A percentile compares a stretch with the other conserved stretches of the same genome.
These are phyloP conservation scores for Agrypnia vestita DNA, from an alignment of 1,140 invertebrate genomes.

Conservation along the genomic window DNA sequence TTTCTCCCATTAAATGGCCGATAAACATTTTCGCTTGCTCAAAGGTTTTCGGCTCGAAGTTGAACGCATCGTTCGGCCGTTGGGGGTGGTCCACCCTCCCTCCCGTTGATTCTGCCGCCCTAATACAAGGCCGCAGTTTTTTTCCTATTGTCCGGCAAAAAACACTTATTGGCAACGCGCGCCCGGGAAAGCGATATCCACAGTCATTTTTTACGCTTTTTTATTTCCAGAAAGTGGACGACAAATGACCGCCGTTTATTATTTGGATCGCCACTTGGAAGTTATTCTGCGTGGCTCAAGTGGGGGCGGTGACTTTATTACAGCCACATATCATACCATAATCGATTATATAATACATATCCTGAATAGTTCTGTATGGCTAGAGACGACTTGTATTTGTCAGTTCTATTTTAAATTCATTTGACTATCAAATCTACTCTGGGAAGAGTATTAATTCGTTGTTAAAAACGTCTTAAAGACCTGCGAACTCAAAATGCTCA, in stretches of 20 bases:
- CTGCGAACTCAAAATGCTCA: too few species aligned
- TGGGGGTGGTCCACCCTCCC: slow-evolving; percentile 8
- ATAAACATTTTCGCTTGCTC: slow-evolving; percentile 61
- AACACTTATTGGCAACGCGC: slow-evolving; percentile 60
- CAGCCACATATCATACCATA: slow-evolving; percentile 44
- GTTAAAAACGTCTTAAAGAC: too few species aligned
- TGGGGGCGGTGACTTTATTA: slow-evolving; percentile 51
- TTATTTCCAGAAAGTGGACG: slow-evolving; percentile 59
- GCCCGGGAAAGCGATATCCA: slow-evolving; percentile 56
- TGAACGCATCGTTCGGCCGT: slow-evolving; percentile 36
- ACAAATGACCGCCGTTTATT: slow-evolving; percentile 61
- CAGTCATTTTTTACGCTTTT: slow-evolving; percentile 58
- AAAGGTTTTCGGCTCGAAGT: slow-evolving; percentile 50
- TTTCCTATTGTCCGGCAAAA: slow-evolving; percentile 56
- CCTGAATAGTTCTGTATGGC: neutral
- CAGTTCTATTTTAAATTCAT: neutral
- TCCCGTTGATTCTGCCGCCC: slow-evolving; percentile 46
- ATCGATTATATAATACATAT: slow-evolving; percentile 20
- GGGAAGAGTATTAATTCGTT: too few species aligned
- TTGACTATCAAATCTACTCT: too few species aligned
- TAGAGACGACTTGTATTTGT: neutral
- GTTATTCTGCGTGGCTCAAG: slow-evolving; percentile 54
- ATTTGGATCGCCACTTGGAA: slow-evolving; percentile 60
- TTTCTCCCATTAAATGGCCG: slow-evolving; percentile 55
- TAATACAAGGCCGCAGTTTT: slow-evolving; percentile 53